Base-by-base conservation (phyloP, 2,113 vertebrate species). In the Balaeniceps rex region DNA sequence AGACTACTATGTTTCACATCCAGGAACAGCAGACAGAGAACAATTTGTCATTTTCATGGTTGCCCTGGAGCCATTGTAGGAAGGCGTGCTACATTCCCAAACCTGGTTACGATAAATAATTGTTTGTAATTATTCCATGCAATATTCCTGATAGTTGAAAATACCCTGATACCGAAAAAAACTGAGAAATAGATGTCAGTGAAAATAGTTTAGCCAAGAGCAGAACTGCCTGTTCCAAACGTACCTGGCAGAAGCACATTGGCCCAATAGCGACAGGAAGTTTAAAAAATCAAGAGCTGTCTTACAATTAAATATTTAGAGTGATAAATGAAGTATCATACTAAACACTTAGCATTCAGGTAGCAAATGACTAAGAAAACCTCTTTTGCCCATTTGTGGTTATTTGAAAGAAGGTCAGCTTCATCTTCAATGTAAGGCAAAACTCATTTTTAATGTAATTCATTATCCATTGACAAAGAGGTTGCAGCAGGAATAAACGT, bases 221-320 rank as follows among this genome's bases (percentile, higher is more conserved):
- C 44, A 77, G 64, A 85, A 80, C 19, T 65, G 21, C 17, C 44
- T 57, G 12, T 82, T 93, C 36, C 58, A 93, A 87, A 82, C 9
- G 6, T 51, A 80, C 44, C 31, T 49, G 36, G 12, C 34, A 88
- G 75, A 91, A 94, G 74, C 3, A 0, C 31, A 61, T 44, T 65
- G 61, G 66, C 40, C 63, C 12, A 5, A 74, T 24, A 60, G 23
- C 26, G 65, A 33, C 19, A 65, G 77, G 40, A 96, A 91, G 40
- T 58, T 82, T 87, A 75, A 94, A 81, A 57, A 17, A 52, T 28
- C 51, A 66, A 88, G 38, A 83, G 33, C 36, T 83, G 18, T n/a
- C 54, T 83, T 70, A 66, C 40, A 89, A 85, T 91, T 87, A 92
- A 97, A 95, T 95, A 97, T 89, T 96, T 87, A 94, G 44, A 85